phyloP scores from a whole-genome alignment of 2,888 invertebrate species.

The Acanthosepion esculentum region DNA sequence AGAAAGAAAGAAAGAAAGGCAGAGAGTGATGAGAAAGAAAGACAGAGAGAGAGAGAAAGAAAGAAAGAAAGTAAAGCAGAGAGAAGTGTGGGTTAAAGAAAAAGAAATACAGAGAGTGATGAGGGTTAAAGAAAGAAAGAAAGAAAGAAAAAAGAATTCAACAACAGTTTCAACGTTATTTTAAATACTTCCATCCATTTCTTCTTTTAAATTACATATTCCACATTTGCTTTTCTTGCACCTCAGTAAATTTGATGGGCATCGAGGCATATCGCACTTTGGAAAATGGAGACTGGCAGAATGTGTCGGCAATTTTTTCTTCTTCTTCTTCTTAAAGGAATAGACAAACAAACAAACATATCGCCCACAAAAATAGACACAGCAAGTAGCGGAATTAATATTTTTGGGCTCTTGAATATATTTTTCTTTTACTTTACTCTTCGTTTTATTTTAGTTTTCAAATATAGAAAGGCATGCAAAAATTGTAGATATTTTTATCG shows the following conservation, averaged over 20 bases:
- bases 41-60: neutral
- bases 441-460: neutral
- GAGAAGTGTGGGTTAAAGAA: neutral
- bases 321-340: no score
- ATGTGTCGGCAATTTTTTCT: no score
- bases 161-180: neutral
- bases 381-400: neutral
- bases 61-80: neutral
- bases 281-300: neutral
- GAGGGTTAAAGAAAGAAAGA: neutral
- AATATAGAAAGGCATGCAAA: neutral
- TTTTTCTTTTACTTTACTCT: neutral
- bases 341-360: neutral
- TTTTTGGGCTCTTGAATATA: neutral
- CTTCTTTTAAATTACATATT: neutral
- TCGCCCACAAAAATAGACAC: neutral
- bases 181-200: neutral
- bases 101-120: no score
- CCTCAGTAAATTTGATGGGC: neutral
- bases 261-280: neutral
- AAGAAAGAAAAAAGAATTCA: neutral
- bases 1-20: neutral
- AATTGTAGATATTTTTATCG: neutral
- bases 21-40: no score
- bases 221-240: neutral